Evolutionary conservation across 1,140 invertebrate genomes (phyloP), one percentile per base, ranked within the genome.

Genomic region (Drosophila kurseongensis): DNA sequence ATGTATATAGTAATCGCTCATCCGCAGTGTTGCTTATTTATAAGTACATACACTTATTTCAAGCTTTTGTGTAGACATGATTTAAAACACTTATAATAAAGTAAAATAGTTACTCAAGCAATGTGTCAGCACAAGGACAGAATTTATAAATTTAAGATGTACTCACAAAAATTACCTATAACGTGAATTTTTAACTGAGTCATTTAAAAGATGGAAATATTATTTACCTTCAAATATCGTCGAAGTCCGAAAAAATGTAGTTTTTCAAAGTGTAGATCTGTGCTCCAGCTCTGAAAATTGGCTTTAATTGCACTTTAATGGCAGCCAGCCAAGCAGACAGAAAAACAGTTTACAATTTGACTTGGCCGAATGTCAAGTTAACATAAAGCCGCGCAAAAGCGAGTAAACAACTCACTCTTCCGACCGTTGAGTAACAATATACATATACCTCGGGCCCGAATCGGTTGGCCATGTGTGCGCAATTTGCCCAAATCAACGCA

Each of bases 351-450:
- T 82, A 86, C 78, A 61, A 82, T 78, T 56, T 66, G 59, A 73
- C 66, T 89, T 83, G 76, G 66, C 83, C 84, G 72, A 86, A 89
- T 86, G 83, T 86, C 83, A 86, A 88, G 83, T 76, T 88, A 82
- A 68, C 65, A 54, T 66, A 66, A 77, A 65, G 80, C 68, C 47
- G 45, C 52, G 51, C 65, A 66, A 63, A 71, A 58, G 44, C 65
- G 36, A 58, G 42, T 44, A 69, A 72, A 72, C 47, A 71, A 56
- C 52, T 71, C 66, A 72, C 68, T 68, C 62, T 42, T 55, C 38
- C 36, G 48, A 74, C 59, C 72, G 82, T 88, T 88, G 56, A 29
- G 80, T 76, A 88, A 83, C 54, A 16, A 35, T 50, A 48, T 48
- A 42, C 13, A 2, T 16, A 42, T 47, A 68, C 51, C 65, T 82